Evolutionary conservation across 2,797 vertebrate species (phyloP).

Genomic region (Melanitta fusca): DNA sequence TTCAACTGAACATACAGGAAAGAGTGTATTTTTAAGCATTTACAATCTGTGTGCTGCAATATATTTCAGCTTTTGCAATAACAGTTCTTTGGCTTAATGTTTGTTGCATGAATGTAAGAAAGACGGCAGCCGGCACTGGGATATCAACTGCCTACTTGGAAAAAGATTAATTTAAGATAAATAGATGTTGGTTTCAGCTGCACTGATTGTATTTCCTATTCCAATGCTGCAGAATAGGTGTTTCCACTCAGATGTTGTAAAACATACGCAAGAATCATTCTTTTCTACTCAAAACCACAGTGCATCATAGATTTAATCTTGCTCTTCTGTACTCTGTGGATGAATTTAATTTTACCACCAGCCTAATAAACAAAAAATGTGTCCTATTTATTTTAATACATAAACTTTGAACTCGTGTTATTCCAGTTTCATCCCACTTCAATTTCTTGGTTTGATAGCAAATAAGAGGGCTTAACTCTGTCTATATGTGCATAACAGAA

Average conservation of each 20-base stretch:
- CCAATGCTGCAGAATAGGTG: conserved; percentile 43
- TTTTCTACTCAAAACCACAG: conserved; percentile 62
- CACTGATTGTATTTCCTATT: conserved; percentile 66
- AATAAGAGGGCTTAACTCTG: conserved; percentile 20
- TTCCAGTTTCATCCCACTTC: conserved; percentile 45
- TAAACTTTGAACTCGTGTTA: conserved; percentile 53
- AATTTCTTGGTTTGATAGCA: conserved; percentile 39
- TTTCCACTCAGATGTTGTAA: conserved; percentile 61
- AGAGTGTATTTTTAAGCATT: conserved; percentile 29
- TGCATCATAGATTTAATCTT: conserved; percentile 70
- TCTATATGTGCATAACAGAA: background rate
- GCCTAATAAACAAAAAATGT: conserved; percentile 49
- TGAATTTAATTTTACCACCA: conserved; percentile 68
- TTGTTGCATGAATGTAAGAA: conserved; percentile 69
- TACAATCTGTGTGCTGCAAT: background rate
- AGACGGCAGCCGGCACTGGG: conserved; percentile 48
- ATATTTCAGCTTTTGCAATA: conserved; percentile 6
- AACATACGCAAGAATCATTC: conserved; percentile 66
- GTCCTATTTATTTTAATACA: conserved; percentile 55
- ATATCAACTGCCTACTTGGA: conserved; percentile 68
- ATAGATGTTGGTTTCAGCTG: conserved; percentile 69
- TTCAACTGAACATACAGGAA: background rate
- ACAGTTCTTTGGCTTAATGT: conserved; percentile 50
- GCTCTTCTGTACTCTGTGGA: background rate
- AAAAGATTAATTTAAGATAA: conserved; percentile 79